Conservation (phyloP, 1,140 invertebrate genomes). For the Reticulitermes speratus region DNA sequence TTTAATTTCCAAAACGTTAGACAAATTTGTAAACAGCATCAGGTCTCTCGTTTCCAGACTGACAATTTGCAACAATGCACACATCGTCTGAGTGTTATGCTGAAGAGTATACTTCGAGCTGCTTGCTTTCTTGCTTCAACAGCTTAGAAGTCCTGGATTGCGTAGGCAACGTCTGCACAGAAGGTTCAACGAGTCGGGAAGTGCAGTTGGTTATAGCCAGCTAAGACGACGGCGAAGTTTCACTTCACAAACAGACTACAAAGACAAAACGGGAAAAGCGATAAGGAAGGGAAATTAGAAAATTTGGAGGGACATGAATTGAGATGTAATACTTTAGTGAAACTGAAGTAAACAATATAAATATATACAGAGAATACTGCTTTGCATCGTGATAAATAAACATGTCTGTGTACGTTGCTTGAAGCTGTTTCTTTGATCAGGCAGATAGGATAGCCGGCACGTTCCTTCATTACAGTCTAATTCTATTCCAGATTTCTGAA, state of each 20-base stretch:
- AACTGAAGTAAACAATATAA: neutral
- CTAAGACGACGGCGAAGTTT: neutral
- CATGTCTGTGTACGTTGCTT: neutral
- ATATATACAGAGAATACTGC: neutral
- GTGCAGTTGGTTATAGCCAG: neutral
- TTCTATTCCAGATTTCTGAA: slow-evolving; percentile 3
- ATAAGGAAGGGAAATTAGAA: neutral
- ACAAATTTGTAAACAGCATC: too few species aligned
- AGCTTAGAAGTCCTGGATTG: neutral
- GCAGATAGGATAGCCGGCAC: neutral
- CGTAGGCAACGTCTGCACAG: neutral
- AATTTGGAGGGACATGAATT: neutral
- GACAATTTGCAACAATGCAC: too few species aligned
- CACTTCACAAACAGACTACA: neutral
- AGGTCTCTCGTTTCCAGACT: too few species aligned
- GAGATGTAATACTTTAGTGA: neutral
- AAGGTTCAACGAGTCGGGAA: neutral
- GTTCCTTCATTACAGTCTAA: neutral
- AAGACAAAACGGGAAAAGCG: neutral
- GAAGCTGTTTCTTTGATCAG: neutral
- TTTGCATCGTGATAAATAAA: neutral
- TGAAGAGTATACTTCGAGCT: too few species aligned
- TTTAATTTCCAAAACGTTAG: too few species aligned
- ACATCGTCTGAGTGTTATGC: too few species aligned
- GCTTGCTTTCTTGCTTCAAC: too few species aligned